Evolutionary conservation across 1,140 invertebrate species (phyloP), one percentile per base, ranked within the genome.

Genomic region (Drosophila nasuta): DNA sequence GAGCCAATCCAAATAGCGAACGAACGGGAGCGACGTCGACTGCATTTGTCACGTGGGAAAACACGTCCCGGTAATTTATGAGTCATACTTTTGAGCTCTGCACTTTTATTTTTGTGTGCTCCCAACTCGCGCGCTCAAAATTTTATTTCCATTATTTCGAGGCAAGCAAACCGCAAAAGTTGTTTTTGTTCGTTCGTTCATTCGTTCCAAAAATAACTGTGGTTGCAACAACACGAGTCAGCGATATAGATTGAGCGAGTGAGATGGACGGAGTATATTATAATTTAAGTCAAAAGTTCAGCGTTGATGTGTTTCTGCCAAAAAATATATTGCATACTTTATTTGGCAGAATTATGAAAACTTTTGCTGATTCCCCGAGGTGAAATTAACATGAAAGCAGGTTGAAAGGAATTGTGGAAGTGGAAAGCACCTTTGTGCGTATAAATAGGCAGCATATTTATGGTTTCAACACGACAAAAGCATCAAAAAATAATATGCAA

Each of bases 31-130:
- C 45, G 20, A 20, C 38, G 10, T 33, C 46, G 45, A 67, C 76
- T 82, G 74, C 85, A 88, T 73, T 74, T 88, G 83, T 73, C 83
- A 75, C 74, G 25, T 46, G 82, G 82, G 79, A 88, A 70, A 88
- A 73, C 80, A 68, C 75, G 72, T 76, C 58, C 59, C 52, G 60
- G 79, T 77, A 88, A 88, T 88, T 88, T 89, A 88, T 88, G 83
- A 88, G 66, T 88, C 85, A 89, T 88, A 71, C 82, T 59, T 62
- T 80, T 76, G 52, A 69, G 46, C 58, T 86, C 52, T 70, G 58
- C 77, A 67, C 58, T 71, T 71, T 79, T 60, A 59, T 79, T 73
- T 75, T 25, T 25, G 20, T 25, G 30, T 20, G 25, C 65, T 58
- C 20, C 41, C 52, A 41, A 43, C 43, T 67, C 78, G 68, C 70